Conservation (phyloP, 2,797 vertebrate genomes). For the Garrulus glandarius region DNA sequence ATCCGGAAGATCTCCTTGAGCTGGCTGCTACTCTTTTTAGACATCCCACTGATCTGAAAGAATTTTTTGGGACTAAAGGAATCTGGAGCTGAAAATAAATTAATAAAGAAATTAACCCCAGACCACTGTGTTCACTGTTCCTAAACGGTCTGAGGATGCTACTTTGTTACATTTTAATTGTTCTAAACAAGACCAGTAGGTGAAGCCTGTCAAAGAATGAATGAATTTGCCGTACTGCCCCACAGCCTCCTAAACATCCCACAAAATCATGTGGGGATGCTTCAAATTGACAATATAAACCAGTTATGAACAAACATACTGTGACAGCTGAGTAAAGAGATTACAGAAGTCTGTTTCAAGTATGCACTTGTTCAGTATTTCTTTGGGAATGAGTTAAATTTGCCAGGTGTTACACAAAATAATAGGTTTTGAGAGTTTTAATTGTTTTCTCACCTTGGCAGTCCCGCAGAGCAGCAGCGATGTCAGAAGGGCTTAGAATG, state of each 20-base stretch:
- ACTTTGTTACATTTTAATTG: not conserved
- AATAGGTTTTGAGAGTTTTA: not conserved
- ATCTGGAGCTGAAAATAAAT: conserved; percentile 84
- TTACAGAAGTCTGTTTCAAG: not conserved
- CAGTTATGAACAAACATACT: not conserved
- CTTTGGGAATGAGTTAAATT: not conserved
- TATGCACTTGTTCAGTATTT: not conserved
- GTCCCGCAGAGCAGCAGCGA: conserved; percentile 92
- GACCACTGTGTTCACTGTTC: not conserved
- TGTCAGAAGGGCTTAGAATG: conserved; percentile 88
- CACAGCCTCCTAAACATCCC: not conserved
- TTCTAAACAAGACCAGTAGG: not conserved
- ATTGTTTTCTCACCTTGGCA: conserved; percentile 86
- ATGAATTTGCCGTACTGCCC: not conserved
- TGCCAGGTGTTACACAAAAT: not conserved
- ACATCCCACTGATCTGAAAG: conserved; percentile 91
- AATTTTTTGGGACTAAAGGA: conserved; percentile 94
- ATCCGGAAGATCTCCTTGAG: conserved; percentile 89
- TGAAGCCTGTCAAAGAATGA: not conserved
- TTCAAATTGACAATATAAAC: not conserved
- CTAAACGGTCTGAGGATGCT: not conserved
- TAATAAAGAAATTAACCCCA: conserved; percentile 54
- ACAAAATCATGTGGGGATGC: not conserved
- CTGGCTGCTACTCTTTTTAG: conserved; percentile 87
- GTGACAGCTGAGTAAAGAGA: not conserved